Percentiles rank a stretch among this genome's conserved stretches.
These are phyloP conservation scores for Brevimyrus niger DNA, from an alignment of 2,113 vertebrate species.

Conservation along the genomic window DNA sequence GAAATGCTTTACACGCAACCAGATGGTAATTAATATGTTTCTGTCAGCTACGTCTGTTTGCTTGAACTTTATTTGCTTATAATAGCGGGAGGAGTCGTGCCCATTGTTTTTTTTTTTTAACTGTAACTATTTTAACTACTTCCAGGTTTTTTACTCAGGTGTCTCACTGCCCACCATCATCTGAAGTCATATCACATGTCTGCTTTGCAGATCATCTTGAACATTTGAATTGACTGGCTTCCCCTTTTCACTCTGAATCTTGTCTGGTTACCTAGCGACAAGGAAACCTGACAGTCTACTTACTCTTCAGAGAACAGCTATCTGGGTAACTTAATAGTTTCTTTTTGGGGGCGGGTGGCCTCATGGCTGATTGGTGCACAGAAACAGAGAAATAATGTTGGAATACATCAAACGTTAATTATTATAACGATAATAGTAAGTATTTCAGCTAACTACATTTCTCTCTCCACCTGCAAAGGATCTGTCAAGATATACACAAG, in stretches of 20 bases:
- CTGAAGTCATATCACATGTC: not conserved
- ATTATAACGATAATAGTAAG: not conserved
- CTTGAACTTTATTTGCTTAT: not conserved
- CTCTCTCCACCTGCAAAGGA: not conserved
- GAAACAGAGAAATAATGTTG: not conserved
- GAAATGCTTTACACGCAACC: not conserved
- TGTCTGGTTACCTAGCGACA: slow-evolving; percentile 11
- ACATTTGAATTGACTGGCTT: not conserved
- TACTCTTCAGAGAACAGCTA: not conserved
- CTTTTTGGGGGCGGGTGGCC: not conserved
- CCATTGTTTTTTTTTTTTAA: not conserved
- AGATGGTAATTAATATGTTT: not conserved
- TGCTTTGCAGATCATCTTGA: not conserved
- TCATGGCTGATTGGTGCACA: not conserved
- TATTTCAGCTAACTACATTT: not conserved
- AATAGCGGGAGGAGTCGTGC: not conserved
- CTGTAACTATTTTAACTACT: not conserved
- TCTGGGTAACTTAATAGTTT: not conserved
- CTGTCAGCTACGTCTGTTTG: not conserved
- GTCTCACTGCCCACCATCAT: not conserved
- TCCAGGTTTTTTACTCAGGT: not conserved
- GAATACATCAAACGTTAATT: not conserved
- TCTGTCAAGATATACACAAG: not conserved
- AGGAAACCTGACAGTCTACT: not conserved
- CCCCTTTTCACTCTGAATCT: not conserved